Conservation (phyloP, 2,113 vertebrate species). For the Oxygymnocypris stewartii region DNA sequence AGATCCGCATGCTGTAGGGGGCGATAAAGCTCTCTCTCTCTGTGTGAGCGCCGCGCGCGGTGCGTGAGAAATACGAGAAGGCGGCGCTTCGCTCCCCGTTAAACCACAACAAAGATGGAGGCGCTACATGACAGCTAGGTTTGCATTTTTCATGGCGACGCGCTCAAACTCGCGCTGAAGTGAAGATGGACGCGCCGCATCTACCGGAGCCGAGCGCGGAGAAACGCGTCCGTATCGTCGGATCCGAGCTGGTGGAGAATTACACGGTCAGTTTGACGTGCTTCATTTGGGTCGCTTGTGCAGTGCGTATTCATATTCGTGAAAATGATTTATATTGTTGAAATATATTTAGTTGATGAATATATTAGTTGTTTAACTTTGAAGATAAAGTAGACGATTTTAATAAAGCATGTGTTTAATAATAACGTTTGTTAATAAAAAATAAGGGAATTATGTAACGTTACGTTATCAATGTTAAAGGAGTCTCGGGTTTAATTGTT, state of each 20-base stretch:
- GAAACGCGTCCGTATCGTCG: slow-evolving; percentile 81
- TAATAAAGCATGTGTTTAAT: background rate
- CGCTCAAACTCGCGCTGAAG: background rate
- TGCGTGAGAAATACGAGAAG: background rate
- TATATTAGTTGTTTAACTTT: background rate
- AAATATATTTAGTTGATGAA: background rate
- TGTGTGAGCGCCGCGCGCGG: background rate
- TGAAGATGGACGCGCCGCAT: slow-evolving; percentile 76
- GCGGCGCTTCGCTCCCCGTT: background rate
- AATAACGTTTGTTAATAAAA: background rate
- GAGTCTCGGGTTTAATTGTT: background rate
- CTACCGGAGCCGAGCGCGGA: slow-evolving; percentile 74
- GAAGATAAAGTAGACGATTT: background rate
- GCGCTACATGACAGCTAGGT: background rate
- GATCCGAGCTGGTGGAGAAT: slow-evolving; percentile 90
- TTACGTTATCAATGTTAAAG: background rate
- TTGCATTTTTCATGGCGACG: background rate
- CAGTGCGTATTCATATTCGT: background rate
- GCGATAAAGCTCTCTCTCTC: background rate
- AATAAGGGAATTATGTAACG: background rate
- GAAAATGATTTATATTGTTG: background rate
- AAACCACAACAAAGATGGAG: slow-evolving; percentile 71
- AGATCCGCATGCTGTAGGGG: background rate
- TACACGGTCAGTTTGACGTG: slow-evolving; percentile 79
- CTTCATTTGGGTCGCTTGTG: background rate